These are phyloP conservation scores for Podiceps cristatus DNA, from an alignment of 2,113 vertebrate species.

Conservation along the genomic window DNA sequence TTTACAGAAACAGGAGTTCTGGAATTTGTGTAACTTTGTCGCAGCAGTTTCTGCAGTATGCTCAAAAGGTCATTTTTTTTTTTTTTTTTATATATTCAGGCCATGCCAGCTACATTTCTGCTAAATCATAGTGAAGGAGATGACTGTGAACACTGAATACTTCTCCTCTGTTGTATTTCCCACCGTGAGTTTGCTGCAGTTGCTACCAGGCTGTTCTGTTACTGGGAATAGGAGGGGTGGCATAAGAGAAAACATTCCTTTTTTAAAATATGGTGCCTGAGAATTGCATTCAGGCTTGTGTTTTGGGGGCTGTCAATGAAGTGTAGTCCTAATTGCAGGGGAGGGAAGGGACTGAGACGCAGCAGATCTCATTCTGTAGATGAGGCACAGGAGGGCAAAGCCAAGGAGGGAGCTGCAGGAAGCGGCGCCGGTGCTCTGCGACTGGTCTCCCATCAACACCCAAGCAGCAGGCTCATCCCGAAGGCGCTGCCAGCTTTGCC, in stretches of 20 bases:
- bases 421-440: not conserved
- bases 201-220: not conserved
- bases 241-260: not conserved
- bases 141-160: not conserved
- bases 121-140: not conserved
- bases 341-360: not conserved
- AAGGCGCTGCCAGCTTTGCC: not conserved
- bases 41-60: not conserved
- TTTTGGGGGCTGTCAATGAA: not conserved
- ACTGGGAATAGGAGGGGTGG: not conserved
- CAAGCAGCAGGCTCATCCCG: not conserved
- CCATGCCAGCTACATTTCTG: not conserved
- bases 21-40: not conserved
- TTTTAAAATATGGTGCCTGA: not conserved
- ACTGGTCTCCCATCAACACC: not conserved
- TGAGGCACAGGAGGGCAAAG: not conserved
- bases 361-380: not conserved
- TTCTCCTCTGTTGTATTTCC: not conserved
- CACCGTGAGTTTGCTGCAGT: not conserved
- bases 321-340: not conserved
- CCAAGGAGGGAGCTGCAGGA: not conserved
- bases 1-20: constrained; percentile 7
- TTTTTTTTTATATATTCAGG: not conserved
- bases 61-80: not conserved
- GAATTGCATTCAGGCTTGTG: not conserved